phyloP scores from a whole-genome alignment of 2,113 vertebrate genomes.

The Nematolebias whitei region DNA sequence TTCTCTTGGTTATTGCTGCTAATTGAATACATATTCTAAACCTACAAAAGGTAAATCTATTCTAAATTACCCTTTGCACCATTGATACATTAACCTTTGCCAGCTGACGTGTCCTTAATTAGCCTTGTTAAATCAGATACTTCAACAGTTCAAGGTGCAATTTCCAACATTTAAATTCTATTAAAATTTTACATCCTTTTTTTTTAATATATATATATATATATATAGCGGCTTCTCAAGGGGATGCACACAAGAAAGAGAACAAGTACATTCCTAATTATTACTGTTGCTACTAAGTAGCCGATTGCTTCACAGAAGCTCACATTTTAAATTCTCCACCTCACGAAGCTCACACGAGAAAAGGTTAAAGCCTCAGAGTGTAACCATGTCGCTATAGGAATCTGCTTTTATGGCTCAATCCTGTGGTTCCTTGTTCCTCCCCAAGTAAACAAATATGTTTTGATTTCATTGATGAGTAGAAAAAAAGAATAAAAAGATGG shows the following conservation, averaged over 20 bases:
- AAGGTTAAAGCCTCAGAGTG: constrained; percentile 67
- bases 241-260: not conserved
- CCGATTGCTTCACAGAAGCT: constrained; percentile 8
- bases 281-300: not conserved
- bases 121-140: constrained; percentile 64
- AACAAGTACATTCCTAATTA: not conserved
- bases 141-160: constrained; percentile 46
- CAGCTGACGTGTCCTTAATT: constrained; percentile 67
- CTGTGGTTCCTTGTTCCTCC: constrained; percentile 26
- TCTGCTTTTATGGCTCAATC: constrained; percentile 57
- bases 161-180: constrained; percentile 46
- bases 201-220: no score
- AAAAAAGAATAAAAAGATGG: constrained; percentile 35
- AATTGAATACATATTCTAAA: constrained; percentile 64
- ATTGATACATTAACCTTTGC: constrained; percentile 75
- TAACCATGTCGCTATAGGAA: constrained; percentile 24
- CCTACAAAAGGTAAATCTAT: constrained; percentile 62
- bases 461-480: constrained; percentile 52
- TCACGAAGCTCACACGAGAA: constrained; percentile 43
- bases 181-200: constrained; percentile 12
- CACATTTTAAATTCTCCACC: constrained; percentile 39
- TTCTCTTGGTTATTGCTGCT: constrained; percentile 58
- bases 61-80: constrained; percentile 72
- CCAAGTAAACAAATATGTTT: constrained; percentile 64
- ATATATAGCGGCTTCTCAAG: constrained; percentile 1